phyloP scores from a whole-genome alignment of 2,797 vertebrate species.

The Lutjanus argentimaculatus region DNA sequence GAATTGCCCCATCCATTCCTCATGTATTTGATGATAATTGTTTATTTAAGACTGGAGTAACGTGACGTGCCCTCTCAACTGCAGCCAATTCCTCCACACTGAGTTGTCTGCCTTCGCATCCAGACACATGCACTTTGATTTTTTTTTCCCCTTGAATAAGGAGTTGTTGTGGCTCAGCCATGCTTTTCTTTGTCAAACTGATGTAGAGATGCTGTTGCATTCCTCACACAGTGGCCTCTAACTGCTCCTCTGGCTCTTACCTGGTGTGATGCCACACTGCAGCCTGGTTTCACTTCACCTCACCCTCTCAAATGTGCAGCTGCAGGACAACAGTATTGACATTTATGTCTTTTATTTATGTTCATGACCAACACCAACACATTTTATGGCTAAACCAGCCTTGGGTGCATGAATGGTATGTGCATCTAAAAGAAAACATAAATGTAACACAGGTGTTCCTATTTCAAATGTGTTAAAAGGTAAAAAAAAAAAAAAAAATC shows the following conservation, averaged over 20 bases:
- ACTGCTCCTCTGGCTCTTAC: constrained; percentile 42
- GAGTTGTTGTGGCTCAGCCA: constrained; percentile 26
- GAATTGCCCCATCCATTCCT: constrained; percentile 40
- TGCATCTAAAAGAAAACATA: neutral
- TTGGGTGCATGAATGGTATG: constrained; percentile 20
- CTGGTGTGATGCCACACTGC: constrained; percentile 63
- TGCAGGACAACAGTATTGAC: constrained; percentile 10
- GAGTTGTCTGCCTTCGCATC: constrained; percentile 31
- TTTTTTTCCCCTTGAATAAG: neutral
- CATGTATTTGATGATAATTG: constrained; percentile 49
- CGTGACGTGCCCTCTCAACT: constrained; percentile 66
- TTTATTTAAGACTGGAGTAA: constrained; percentile 56
- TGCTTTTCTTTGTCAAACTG: constrained; percentile 59
- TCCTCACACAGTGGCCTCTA: constrained; percentile 39
- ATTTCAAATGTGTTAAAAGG: constrained; percentile 6
- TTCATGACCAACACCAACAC: constrained; percentile 16
- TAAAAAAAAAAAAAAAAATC: neutral
- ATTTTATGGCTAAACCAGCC: constrained; percentile 15
- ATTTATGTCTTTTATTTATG: no score
- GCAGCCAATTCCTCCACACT: constrained; percentile 70
- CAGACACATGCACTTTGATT: constrained; percentile 19
- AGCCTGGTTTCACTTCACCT: constrained; percentile 59
- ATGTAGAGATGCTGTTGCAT: constrained; percentile 35
- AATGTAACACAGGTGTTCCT: neutral
- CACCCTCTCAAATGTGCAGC: constrained; percentile 44